Conservation (phyloP, 2,113 vertebrate species). For the Morone saxatilis region DNA sequence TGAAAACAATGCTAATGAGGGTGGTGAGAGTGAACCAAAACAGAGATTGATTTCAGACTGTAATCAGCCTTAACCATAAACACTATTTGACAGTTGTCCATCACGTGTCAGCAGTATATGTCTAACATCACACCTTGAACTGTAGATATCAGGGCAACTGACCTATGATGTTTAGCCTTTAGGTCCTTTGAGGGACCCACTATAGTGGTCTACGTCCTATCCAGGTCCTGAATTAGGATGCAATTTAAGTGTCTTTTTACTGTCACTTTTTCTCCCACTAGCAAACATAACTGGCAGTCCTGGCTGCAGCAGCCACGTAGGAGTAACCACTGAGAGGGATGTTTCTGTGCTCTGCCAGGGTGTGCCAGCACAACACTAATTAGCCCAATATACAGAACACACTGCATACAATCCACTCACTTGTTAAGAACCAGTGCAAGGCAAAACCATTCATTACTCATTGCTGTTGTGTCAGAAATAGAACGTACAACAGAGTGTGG, state of each 20-base stretch:
- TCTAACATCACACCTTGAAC: neutral
- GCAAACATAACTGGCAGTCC: constrained; percentile 36
- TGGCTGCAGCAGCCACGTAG: constrained; percentile 34
- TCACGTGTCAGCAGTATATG: neutral
- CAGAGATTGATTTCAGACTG: no score
- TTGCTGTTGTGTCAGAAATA: constrained; percentile 76
- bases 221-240: neutral
- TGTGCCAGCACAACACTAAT: constrained; percentile 68
- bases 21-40: no score
- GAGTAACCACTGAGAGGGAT: constrained; percentile 59
- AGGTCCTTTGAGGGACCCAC: neutral
- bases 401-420: constrained; percentile 66
- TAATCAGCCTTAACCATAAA: neutral
- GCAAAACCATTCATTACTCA: constrained; percentile 75
- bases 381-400: constrained; percentile 70
- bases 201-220: neutral
- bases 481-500: constrained; percentile 62
- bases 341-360: constrained; percentile 40
- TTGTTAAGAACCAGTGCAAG: constrained; percentile 70
- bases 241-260: constrained; percentile 15
- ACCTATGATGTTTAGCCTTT: neutral
- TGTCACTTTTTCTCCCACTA: constrained; percentile 32
- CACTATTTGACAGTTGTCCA: neutral
- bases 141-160: neutral
- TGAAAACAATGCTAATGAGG: neutral